Percentiles rank a stretch among this genome's conserved stretches.
Conservation (phyloP, 2,888 invertebrate species). For the Pantelozetes paolii region DNA sequence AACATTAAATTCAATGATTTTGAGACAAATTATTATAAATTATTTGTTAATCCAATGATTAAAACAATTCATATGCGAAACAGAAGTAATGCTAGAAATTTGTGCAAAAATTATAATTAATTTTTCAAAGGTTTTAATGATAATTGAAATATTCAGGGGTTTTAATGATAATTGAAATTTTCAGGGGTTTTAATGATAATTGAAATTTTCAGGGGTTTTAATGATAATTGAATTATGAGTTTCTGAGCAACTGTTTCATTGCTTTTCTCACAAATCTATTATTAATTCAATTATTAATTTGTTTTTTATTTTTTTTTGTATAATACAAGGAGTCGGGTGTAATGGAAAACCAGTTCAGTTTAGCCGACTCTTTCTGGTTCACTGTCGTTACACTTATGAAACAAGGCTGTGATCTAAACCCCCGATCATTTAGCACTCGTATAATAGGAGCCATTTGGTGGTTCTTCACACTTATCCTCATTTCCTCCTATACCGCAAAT, state of each 20-base stretch:
- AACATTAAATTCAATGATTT: background rate
- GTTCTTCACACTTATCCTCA: constrained; percentile 98
- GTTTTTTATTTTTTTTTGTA: background rate
- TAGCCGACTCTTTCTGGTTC: constrained; percentile 70
- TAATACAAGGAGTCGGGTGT: constrained; percentile 59
- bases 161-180: too few species aligned
- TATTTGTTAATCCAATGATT: background rate
- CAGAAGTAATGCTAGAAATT: background rate
- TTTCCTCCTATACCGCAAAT: constrained; percentile 96
- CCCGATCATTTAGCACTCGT: constrained; percentile 71
- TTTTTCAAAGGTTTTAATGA: too few species aligned
- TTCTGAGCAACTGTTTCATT: too few species aligned
- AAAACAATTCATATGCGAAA: background rate
- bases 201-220: too few species aligned
- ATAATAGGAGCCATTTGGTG: constrained; percentile 98
- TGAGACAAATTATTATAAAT: background rate
- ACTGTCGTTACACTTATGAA: constrained; percentile 71
- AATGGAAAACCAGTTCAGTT: constrained; percentile 90
- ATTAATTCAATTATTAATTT: background rate
- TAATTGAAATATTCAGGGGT: too few species aligned
- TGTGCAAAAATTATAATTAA: background rate
- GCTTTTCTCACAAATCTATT: too few species aligned
- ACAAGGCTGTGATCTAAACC: constrained; percentile 85
- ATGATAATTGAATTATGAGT: too few species aligned
- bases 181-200: too few species aligned